Conservation (phyloP, 2,888 invertebrate species). For the Drosophila diplacantha region DNA sequence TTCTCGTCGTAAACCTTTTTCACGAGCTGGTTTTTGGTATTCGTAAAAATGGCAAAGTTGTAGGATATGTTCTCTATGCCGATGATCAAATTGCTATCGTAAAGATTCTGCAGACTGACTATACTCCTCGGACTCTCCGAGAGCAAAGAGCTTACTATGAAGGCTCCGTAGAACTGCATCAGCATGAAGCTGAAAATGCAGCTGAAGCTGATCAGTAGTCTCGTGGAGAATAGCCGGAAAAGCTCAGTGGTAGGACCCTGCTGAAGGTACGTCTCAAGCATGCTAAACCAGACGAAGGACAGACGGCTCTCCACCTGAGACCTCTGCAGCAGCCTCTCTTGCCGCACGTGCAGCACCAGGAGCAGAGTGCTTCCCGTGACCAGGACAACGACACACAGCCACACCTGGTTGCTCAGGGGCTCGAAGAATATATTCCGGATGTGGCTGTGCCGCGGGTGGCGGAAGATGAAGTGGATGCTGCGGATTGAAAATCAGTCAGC, state of each 20-base stretch:
- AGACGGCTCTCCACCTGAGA: slow-evolving; percentile 49
- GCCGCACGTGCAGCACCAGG: slow-evolving; percentile 60
- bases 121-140: slow-evolving; percentile 70
- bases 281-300: slow-evolving; percentile 68
- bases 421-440: slow-evolving; percentile 75
- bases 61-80: slow-evolving; percentile 75
- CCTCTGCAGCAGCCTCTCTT: slow-evolving; percentile 47
- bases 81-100: slow-evolving; percentile 70
- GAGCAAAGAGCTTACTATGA: slow-evolving; percentile 74
- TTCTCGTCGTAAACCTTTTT: slow-evolving; percentile 63
- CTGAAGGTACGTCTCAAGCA: slow-evolving; percentile 72
- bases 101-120: slow-evolving; percentile 64
- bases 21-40: slow-evolving; percentile 59
- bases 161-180: slow-evolving; percentile 76
- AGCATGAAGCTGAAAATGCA: slow-evolving; percentile 73
- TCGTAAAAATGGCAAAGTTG: slow-evolving; percentile 67
- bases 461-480: slow-evolving; percentile 73
- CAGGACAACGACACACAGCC: slow-evolving; percentile 70
- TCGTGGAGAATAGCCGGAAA: slow-evolving; percentile 69
- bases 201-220: slow-evolving; percentile 64
- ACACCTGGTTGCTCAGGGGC: slow-evolving; percentile 68
- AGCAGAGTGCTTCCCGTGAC: slow-evolving; percentile 54
- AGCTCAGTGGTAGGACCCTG: slow-evolving; percentile 70
- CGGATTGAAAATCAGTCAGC: not conserved
- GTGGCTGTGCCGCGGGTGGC: slow-evolving; percentile 71